A percentile compares a stretch with the other conserved stretches of the same genome.
Evolutionary conservation across 1,140 invertebrate genomes (phyloP).

Genomic region (Drosophila pseudoananassae): DNA sequence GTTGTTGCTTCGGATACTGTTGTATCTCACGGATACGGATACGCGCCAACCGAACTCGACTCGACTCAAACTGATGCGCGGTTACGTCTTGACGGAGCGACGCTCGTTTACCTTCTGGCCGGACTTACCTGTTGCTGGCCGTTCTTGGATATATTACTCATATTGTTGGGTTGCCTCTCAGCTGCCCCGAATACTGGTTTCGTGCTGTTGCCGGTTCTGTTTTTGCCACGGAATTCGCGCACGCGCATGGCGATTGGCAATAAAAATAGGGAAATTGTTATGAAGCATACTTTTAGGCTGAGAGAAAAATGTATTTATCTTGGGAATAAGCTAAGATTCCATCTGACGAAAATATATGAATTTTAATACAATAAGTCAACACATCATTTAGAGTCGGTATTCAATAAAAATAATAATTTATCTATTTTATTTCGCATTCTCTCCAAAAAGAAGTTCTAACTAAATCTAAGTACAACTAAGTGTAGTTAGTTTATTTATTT

Average conservation of each 20-base stretch:
- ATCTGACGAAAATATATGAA: not conserved
- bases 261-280: conserved; percentile 17
- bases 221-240: conserved; percentile 69
- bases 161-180: conserved; percentile 29
- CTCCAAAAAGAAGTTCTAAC: conserved; percentile 8
- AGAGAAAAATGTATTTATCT: conserved; percentile 4
- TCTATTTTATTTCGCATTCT: conserved; percentile 11
- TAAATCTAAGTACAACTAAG: conserved; percentile 36
- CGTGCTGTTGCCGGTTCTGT: conserved; percentile 66
- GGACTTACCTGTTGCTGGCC: conserved; percentile 68
- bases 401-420: conserved; percentile 16
- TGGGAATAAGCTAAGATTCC: too few relatives aligned
- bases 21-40: conserved; percentile 29
- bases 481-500: conserved; percentile 18
- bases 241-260: conserved; percentile 64
- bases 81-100: conserved; percentile 69
- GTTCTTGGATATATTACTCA: conserved; percentile 34
- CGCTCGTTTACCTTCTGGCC: conserved; percentile 75
- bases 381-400: conserved; percentile 8
- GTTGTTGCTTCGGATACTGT: conserved; percentile 21
- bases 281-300: conserved; percentile 17
- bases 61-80: conserved; percentile 40
- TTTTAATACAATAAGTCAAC: not conserved
- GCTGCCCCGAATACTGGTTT: conserved; percentile 69
- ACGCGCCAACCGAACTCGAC: not conserved